These are phyloP conservation scores for Charaxes varanes DNA, from an alignment of 1,140 invertebrate species.

Conservation along the genomic window DNA sequence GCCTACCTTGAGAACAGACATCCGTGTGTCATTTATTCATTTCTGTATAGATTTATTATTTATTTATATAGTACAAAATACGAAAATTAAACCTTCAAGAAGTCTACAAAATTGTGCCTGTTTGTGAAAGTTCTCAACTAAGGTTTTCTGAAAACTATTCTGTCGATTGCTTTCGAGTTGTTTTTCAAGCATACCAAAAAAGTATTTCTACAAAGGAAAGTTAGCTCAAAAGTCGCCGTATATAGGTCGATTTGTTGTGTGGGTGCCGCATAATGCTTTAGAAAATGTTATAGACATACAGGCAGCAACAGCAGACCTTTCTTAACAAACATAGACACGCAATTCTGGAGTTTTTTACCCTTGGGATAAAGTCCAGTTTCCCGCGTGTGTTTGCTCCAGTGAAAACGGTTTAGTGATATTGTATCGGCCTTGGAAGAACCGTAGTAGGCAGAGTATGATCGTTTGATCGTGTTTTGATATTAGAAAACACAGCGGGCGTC, in stretches of 20 bases:
- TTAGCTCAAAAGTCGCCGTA: not conserved
- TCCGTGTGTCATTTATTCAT: no score
- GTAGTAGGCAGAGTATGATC: conserved; percentile 3
- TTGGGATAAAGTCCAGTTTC: not conserved
- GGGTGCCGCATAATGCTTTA: conserved; percentile 8
- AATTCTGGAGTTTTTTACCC: not conserved
- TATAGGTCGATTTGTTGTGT: conserved; percentile 1
- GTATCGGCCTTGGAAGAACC: not conserved
- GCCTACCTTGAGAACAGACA: no score
- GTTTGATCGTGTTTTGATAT: conserved; percentile 15
- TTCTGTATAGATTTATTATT: no score
- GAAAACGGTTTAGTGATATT: not conserved
- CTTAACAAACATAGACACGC: not conserved
- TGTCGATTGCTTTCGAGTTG: no score
- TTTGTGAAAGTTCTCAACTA: no score
- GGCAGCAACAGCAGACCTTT: no score
- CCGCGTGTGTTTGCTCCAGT: not conserved
- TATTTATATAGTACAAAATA: no score
- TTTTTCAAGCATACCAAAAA: not conserved
- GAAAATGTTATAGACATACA: conserved; percentile 4
- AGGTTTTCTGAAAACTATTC: no score
- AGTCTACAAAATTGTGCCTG: no score
- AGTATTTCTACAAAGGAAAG: not conserved
- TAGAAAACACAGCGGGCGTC: conserved; percentile 9
- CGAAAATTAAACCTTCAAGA: no score